Percentiles rank a stretch among this genome's conserved stretches.
Conservation (phyloP, 2,797 vertebrate species). For the Otolemur crassicaudatus region DNA sequence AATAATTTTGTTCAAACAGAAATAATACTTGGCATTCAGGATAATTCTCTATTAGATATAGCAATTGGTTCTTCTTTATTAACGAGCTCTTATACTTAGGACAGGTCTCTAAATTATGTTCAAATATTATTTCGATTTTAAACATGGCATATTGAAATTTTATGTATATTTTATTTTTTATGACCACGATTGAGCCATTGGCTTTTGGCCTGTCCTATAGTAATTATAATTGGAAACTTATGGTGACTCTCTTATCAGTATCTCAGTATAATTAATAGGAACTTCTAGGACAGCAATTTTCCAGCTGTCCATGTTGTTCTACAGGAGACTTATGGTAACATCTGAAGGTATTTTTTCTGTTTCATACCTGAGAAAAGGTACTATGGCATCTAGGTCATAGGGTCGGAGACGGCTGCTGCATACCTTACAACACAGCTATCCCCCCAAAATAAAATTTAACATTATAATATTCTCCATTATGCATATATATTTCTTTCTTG, state of each 20-base stretch:
- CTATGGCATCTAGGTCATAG: background rate
- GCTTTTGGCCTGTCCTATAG: background rate
- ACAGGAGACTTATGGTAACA: background rate
- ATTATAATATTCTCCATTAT: background rate
- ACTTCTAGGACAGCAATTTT: background rate
- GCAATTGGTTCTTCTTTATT: background rate
- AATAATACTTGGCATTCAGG: background rate
- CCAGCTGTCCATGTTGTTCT: background rate
- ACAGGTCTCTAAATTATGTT: background rate
- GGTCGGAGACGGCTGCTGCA: no score
- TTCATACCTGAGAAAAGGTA: fast-evolving
- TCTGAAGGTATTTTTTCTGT: background rate
- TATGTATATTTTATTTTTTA: background rate
- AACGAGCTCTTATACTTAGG: background rate
- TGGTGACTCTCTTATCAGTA: background rate
- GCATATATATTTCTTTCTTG: background rate
- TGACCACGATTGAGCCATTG: background rate
- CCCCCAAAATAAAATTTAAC: background rate
- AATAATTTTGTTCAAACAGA: background rate
- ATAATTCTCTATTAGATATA: background rate
- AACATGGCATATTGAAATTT: background rate
- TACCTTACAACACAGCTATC: background rate
- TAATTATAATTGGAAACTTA: background rate
- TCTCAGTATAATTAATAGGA: background rate
- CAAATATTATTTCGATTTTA: background rate